Conservation (phyloP, 2,797 vertebrate genomes). For the Lepilemur septentrionalis region DNA sequence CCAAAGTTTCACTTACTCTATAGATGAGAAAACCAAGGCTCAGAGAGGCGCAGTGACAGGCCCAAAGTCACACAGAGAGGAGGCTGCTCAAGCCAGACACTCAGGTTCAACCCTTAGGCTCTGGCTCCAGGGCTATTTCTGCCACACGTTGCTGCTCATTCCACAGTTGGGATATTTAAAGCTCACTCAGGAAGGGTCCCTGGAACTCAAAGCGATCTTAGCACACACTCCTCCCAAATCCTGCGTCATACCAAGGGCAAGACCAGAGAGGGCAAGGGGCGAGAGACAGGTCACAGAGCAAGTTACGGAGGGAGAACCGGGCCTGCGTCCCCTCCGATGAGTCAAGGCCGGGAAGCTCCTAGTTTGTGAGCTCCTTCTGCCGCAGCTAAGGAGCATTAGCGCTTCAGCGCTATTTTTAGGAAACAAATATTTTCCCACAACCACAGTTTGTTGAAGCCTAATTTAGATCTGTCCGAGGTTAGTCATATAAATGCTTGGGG, state of each 20-base stretch:
- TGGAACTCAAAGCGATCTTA: background rate
- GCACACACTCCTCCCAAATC: background rate
- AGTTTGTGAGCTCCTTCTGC: background rate
- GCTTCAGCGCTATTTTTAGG: constrained; percentile 61
- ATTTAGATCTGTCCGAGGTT: background rate
- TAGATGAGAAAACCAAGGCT: background rate
- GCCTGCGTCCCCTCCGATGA: background rate
- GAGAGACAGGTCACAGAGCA: background rate
- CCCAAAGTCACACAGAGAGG: background rate
- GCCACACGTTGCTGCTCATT: background rate
- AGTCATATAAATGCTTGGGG: background rate
- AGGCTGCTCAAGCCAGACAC: background rate
- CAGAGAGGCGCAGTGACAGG: background rate
- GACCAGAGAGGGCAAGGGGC: background rate
- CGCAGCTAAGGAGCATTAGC: background rate
- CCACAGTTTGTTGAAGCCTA: background rate
- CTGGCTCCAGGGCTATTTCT: background rate
- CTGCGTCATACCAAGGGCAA: background rate
- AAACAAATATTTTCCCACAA: constrained; percentile 61
- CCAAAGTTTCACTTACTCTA: background rate
- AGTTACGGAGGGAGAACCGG: background rate
- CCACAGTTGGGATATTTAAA: background rate
- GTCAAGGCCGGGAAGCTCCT: background rate
- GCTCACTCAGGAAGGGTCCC: background rate
- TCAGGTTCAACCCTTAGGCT: background rate